Evolutionary conservation across 2,888 invertebrate species (phyloP).

Genomic region (Tineola bisselliella): DNA sequence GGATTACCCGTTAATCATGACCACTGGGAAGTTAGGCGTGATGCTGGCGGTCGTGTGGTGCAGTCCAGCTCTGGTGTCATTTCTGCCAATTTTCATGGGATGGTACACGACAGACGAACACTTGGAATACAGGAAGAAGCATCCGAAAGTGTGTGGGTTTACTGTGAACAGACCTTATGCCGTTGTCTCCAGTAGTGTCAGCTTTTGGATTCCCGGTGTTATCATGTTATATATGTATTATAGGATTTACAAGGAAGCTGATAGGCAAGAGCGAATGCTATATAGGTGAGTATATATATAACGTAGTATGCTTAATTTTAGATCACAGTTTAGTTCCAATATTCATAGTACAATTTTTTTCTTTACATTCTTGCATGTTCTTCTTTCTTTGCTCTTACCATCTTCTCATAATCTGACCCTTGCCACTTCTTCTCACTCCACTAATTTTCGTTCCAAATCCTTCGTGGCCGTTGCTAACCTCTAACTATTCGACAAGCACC

Average conservation of each 20-base stretch:
- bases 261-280: constrained; percentile 83
- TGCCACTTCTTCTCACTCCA: too few relatives aligned
- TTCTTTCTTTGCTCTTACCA: too few relatives aligned
- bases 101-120: constrained; percentile 93
- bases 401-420: too few relatives aligned
- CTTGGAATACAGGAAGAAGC: constrained; percentile 71
- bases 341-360: too few relatives aligned
- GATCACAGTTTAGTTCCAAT: too few relatives aligned
- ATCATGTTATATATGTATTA: constrained; percentile 95
- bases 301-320: too few relatives aligned
- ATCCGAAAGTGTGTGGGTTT: constrained; percentile 82
- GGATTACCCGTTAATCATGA: constrained; percentile 94
- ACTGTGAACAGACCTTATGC: constrained; percentile 88
- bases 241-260: constrained; percentile 86
- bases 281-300: constrained; percentile 82
- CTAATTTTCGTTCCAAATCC: too few relatives aligned
- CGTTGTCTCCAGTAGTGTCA: constrained; percentile 87
- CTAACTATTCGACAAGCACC: too few relatives aligned
- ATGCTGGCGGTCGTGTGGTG: constrained; percentile 93
- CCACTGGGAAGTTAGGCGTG: constrained; percentile 78
- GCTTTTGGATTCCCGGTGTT: constrained; percentile 93
- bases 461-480: too few relatives aligned
- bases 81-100: constrained; percentile 93
- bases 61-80: constrained; percentile 90
- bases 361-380: too few relatives aligned